Percentiles rank a stretch among this genome's conserved stretches.
phyloP scores from a whole-genome alignment of 1,140 invertebrate genomes.

The Penaeus japonicus region DNA sequence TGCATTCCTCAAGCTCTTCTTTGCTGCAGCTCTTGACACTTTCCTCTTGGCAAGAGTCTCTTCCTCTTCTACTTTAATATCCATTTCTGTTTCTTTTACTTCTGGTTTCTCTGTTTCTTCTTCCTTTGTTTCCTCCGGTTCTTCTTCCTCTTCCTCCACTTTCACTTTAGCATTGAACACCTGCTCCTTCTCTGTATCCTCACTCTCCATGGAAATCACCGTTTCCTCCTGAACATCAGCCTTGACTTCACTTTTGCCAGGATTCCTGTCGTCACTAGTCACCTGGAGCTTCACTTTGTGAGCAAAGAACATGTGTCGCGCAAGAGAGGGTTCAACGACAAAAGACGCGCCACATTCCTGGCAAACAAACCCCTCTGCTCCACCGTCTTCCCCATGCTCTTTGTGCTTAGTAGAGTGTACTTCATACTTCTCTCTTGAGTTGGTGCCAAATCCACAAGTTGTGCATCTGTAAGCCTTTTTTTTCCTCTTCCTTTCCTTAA shows the following conservation, averaged over 20 bases:
- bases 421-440: conserved; percentile 55
- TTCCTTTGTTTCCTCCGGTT: background rate
- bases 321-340: conserved; percentile 55
- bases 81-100: background rate
- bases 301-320: conserved; percentile 58
- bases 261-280: conserved; percentile 39
- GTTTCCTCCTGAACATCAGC: background rate
- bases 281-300: conserved; percentile 56
- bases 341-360: conserved; percentile 57
- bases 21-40: background rate
- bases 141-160: background rate
- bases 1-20: conserved; percentile 3
- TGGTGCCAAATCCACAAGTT: conserved; percentile 51
- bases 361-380: conserved; percentile 54
- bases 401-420: conserved; percentile 48
- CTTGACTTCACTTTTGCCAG: conserved; percentile 19
- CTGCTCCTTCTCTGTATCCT: background rate
- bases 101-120: background rate
- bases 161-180: background rate
- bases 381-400: background rate
- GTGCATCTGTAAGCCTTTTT: conserved; percentile 52
- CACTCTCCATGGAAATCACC: background rate
- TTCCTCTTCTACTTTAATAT: conserved; percentile 1
- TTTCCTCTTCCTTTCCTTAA: conserved; percentile 45
- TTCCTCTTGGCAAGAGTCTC: conserved; percentile 21